A percentile compares a stretch with the other conserved stretches of the same genome.
phyloP scores from a whole-genome alignment of 1,140 invertebrate genomes.

The Drosophila kohkoa region DNA sequence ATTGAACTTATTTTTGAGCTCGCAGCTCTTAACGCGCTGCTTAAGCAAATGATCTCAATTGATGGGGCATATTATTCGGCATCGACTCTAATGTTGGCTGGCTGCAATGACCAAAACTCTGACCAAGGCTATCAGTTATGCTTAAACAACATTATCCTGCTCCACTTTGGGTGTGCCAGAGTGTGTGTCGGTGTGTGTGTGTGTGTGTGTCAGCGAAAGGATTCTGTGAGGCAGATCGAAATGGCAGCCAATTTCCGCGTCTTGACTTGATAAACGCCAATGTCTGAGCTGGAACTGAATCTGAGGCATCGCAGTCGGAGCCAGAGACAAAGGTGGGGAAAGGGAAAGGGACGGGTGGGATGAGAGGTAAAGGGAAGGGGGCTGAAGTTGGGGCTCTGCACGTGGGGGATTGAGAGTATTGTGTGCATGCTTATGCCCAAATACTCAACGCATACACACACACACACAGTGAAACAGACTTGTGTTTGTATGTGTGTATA shows the following conservation, averaged over 20 bases:
- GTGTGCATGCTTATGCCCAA: background rate
- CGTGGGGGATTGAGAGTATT: conserved; percentile 28
- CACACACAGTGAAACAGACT: background rate
- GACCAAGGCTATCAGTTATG: conserved; percentile 43
- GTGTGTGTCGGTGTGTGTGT: conserved; percentile 1
- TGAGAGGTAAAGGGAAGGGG: background rate
- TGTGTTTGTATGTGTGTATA: background rate
- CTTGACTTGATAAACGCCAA: conserved; percentile 59
- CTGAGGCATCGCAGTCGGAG: background rate
- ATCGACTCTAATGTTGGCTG: conserved; percentile 3
- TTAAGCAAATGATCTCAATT: conserved; percentile 3
- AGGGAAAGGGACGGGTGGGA: conserved; percentile 1
- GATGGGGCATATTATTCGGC: conserved; percentile 4
- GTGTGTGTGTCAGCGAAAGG: background rate
- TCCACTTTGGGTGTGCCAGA: no score
- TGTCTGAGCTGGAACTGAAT: conserved; percentile 11
- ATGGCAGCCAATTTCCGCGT: conserved; percentile 61
- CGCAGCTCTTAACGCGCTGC: background rate
- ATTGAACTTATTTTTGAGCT: background rate
- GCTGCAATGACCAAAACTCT: conserved; percentile 7
- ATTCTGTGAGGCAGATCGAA: conserved; percentile 50
- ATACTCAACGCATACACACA: conserved; percentile 1
- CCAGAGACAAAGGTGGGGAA: conserved; percentile 12
- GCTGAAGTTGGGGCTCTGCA: conserved; percentile 9
- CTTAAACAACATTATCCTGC: conserved; percentile 19